Conservation (phyloP, 2,113 vertebrate species). For the Globicephala melas region DNA sequence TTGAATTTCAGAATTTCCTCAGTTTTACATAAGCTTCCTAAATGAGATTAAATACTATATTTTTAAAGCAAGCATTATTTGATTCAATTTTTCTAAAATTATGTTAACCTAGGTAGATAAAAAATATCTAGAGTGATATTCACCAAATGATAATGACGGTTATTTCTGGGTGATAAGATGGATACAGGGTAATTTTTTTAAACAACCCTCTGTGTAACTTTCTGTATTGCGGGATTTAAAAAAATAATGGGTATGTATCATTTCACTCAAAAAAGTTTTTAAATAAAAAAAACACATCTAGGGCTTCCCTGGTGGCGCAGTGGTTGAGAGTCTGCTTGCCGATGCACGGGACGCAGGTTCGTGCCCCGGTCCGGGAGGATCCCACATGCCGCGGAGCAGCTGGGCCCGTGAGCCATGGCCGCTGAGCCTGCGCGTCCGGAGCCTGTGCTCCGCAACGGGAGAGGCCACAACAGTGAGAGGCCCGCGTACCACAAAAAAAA, state of each 20-base stretch:
- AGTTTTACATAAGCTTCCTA: constrained; percentile 29
- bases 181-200: background rate
- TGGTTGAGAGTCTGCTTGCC: too few relatives aligned
- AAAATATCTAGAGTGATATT: background rate
- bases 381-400: too few relatives aligned
- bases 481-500: too few relatives aligned
- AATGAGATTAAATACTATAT: background rate
- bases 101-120: background rate
- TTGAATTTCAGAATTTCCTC: constrained; percentile 29
- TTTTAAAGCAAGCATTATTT: constrained; percentile 27
- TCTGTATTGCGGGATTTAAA: background rate
- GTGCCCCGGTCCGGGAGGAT: too few relatives aligned
- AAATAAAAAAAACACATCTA: constrained; percentile 4
- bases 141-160: background rate
- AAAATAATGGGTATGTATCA: background rate
- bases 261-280: background rate
- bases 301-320: too few relatives aligned
- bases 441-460: too few relatives aligned
- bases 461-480: too few relatives aligned
- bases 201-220: background rate
- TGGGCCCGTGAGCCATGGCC: too few relatives aligned
- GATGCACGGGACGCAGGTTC: too few relatives aligned
- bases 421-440: too few relatives aligned
- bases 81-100: constrained; percentile 32
- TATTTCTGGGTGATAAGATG: background rate